Evolutionary conservation across 2,113 vertebrate species (phyloP).

Genomic region (Podarcis cretensis): DNA sequence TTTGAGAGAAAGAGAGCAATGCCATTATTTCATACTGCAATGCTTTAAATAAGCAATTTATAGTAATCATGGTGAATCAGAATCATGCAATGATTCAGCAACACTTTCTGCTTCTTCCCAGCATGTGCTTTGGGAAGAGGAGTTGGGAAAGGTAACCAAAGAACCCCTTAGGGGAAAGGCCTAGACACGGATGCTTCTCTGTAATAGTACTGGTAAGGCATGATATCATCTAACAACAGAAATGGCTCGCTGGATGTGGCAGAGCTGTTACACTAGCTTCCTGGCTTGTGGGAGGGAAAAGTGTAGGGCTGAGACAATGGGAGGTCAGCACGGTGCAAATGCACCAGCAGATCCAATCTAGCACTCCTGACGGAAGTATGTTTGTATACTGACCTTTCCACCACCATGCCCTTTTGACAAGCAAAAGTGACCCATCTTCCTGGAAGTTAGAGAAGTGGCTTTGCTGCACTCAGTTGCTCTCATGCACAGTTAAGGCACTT

Average conservation of each 20-base stretch:
- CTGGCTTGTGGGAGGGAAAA: too few species aligned
- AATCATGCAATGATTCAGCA: neutral
- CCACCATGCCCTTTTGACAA: too few species aligned
- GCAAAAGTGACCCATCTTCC: too few species aligned
- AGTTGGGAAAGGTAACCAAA: neutral
- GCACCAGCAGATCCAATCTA: neutral
- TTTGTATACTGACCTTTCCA: too few species aligned
- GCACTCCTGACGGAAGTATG: neutral
- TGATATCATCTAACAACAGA: neutral
- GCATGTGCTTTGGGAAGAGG: neutral
- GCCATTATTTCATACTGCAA: conserved; percentile 20
- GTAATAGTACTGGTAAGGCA: neutral
- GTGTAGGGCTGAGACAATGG: too few species aligned
- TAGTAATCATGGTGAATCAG: neutral
- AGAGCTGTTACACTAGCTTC: too few species aligned
- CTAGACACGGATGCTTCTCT: neutral
- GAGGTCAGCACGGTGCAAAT: too few species aligned
- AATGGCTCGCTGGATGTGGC: too few species aligned
- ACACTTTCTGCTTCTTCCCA: neutral
- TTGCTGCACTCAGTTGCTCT: too few species aligned
- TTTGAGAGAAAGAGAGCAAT: neutral
- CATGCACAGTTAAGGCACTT: too few species aligned
- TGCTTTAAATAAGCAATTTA: neutral
- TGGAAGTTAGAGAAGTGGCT: too few species aligned
- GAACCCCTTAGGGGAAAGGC: neutral